Conservation (phyloP, 2,888 invertebrate genomes). For the Microctonus hyperodae region DNA sequence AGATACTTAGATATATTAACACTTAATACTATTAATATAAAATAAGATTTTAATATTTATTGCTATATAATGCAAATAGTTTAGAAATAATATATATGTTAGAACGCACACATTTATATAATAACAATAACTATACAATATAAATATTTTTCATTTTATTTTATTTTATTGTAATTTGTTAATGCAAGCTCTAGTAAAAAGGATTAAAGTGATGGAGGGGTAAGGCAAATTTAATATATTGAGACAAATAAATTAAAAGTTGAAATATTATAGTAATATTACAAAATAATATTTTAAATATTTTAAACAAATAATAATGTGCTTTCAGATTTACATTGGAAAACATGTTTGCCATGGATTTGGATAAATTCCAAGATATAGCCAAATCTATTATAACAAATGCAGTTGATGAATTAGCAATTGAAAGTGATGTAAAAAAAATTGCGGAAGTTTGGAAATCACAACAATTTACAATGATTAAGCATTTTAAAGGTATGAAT, state of each 20-base stretch:
- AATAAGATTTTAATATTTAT: no score
- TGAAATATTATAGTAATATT: background rate
- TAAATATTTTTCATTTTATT: background rate
- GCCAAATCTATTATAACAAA: slow-evolving; percentile 87
- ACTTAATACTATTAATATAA: no score
- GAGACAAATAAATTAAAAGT: no score
- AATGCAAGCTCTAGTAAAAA: slow-evolving; percentile 9
- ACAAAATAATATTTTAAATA: background rate
- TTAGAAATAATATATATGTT: no score
- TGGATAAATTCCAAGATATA: slow-evolving; percentile 84
- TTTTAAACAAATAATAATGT: no score
- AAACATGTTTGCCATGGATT: slow-evolving; percentile 92
- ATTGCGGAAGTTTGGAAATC: slow-evolving; percentile 78
- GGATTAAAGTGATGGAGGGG: slow-evolving; percentile 21
- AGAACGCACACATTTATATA: no score
- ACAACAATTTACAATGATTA: slow-evolving; percentile 71
- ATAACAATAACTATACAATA: no score
- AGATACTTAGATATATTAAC: slow-evolving; percentile 10
- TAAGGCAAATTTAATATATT: no score
- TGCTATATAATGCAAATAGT: no score
- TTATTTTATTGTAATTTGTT: slow-evolving; percentile 4
- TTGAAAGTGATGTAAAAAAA: slow-evolving; percentile 86
- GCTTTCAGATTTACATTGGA: slow-evolving; percentile 80
- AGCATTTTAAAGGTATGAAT: slow-evolving; percentile 69
- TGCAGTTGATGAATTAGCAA: slow-evolving; percentile 89